These are phyloP conservation scores for Drosophila eohydei DNA, from an alignment of 2,888 invertebrate species.

Conservation along the genomic window DNA sequence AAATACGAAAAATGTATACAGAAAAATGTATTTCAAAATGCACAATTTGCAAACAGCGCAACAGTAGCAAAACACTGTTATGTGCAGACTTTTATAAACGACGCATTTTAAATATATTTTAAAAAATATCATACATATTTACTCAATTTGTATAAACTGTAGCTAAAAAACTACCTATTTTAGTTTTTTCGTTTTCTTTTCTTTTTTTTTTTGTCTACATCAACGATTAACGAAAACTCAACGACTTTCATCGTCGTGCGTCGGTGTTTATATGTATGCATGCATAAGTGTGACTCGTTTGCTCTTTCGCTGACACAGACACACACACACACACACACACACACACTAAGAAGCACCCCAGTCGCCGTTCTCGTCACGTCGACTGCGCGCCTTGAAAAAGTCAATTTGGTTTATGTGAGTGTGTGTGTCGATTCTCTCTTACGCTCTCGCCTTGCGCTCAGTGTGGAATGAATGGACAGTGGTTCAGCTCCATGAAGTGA, in stretches of 20 bases:
- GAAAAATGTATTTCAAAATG: slow-evolving; percentile 46
- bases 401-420: slow-evolving; percentile 51
- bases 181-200: slow-evolving; percentile 39
- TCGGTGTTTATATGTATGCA: slow-evolving; percentile 58
- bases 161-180: slow-evolving; percentile 64
- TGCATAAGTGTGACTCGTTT: slow-evolving; percentile 46
- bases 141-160: slow-evolving; percentile 57
- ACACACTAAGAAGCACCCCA: slow-evolving; percentile 43
- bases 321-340: slow-evolving; percentile 27
- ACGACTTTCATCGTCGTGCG: slow-evolving; percentile 80
- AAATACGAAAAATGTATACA: slow-evolving; percentile 45
- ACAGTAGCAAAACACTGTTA: slow-evolving; percentile 30
- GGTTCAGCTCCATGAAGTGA: slow-evolving; percentile 40
- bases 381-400: slow-evolving; percentile 72
- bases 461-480: slow-evolving; percentile 67
- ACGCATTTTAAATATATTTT: slow-evolving; percentile 28
- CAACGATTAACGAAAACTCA: slow-evolving; percentile 82
- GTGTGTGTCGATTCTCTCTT: slow-evolving; percentile 42
- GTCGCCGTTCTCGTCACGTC: slow-evolving; percentile 49
- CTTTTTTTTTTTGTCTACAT: slow-evolving; percentile 78
- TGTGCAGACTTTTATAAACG: slow-evolving; percentile 14
- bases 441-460: slow-evolving; percentile 36
- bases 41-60: slow-evolving; percentile 30
- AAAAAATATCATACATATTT: slow-evolving; percentile 30
- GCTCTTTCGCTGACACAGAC: slow-evolving; percentile 34